These are phyloP conservation scores for Nilaparvata lugens DNA, from an alignment of 1,140 invertebrate genomes.

Conservation along the genomic window DNA sequence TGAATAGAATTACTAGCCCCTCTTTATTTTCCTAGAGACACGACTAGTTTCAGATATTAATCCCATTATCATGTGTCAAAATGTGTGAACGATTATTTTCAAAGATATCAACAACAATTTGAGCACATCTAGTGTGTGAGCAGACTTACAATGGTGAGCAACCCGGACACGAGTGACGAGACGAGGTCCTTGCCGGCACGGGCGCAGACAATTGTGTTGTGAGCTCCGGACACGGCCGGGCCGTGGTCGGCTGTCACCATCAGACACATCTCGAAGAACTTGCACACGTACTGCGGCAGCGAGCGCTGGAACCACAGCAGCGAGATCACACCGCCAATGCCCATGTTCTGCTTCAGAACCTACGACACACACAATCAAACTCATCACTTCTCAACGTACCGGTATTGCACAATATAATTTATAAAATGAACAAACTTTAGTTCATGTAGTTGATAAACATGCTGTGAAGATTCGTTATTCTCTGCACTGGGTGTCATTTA, in stretches of 20 bases:
- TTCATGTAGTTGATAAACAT: no score
- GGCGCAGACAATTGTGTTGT: constrained; percentile 99
- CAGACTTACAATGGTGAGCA: constrained; percentile 89
- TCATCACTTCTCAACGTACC: background rate
- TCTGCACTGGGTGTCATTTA: no score
- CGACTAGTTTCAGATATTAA: background rate
- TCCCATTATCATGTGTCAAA: no score
- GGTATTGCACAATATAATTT: no score
- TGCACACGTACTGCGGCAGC: constrained; percentile 86
- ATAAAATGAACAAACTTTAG: no score
- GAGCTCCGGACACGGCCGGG: constrained; percentile 96
- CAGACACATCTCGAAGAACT: constrained; percentile 98
- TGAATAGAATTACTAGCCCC: no score
- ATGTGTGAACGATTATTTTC: no score
- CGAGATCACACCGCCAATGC: constrained; percentile 95
- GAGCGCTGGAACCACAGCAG: constrained; percentile 97
- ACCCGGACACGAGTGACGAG: constrained; percentile 89
- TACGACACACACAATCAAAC: constrained; percentile 10
- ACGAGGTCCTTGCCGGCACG: constrained; percentile 98
- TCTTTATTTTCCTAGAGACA: no score
- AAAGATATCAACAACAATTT: no score
- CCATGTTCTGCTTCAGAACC: constrained; percentile 75
- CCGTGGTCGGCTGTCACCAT: constrained; percentile 99
- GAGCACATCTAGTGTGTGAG: no score
- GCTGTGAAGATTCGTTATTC: no score